Evolutionary conservation across 1,140 invertebrate species (phyloP), one percentile per base, ranked within the genome.

Genomic region (Neodiprion fabricii): DNA sequence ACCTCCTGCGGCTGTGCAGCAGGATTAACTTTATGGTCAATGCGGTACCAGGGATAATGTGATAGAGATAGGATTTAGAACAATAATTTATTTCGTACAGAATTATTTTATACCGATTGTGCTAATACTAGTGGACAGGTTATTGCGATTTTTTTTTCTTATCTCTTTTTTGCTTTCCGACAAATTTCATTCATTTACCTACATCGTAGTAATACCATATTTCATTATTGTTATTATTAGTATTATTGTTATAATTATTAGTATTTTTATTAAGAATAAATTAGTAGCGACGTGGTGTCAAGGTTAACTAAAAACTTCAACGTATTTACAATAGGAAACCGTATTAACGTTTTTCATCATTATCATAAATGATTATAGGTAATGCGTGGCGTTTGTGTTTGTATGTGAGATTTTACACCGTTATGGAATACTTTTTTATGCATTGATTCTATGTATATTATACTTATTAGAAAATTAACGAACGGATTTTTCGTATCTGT

Each of bases 81-180:
- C 78, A 77, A 79, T 77, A 77, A 77, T 79, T 77, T 79, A 77
- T 77, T 75, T 77, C 75, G 70, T 79, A 78, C 73, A 81, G 67
- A 82, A 81, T 50, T 76, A 79, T 79, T 72, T 78, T 79, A 40
- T 40, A 78, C 74, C 73, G 72, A 71, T 12, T 76, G 72, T 73
- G 49, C 77, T 82, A 79, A 79, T 65, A 53, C 74, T 80, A 81
- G 28, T 83, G 81, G 82, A 84, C 82, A 83, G 70, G 75, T 82
- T 84, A 83, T 84, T 84, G 81, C 79, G 77, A 77, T 73, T 80
- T 70, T 70, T 49, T 75, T 72, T 70, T 40, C 5, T 40, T 40
- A 3, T 40, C 5, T 40, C 5, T 40, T 71, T 71, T 73, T 76
- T 61, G 11, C 8, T 61, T 61, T 61, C 9, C 11, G 11, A 40